Base-by-base conservation (phyloP, 2,888 invertebrate genomes). In the Tetragonula carbonaria region DNA sequence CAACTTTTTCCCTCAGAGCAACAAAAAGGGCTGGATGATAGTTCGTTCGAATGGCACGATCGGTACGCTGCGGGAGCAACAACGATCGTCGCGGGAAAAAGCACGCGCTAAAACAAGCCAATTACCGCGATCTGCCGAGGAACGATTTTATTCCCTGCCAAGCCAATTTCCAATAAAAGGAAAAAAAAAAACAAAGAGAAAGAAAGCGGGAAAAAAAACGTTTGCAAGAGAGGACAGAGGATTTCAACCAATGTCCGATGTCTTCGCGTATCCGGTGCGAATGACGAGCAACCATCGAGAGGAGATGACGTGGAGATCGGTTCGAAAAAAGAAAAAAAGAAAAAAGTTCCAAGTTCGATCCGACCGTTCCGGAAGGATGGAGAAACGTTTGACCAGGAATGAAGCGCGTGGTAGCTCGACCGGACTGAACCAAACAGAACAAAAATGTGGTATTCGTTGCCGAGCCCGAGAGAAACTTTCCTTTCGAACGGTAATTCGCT, bases 391-490 rank as follows among this genome's bases (percentile, higher is more conserved):
- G 76, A 68, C 59, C 72, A 23, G 18, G 55, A 50, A 50, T 67
- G 57, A 28, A 73, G 55, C 28, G 59, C 28, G 67, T 18, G n/a
- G 65, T 63, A 67, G 72, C 62, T 79, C 68, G 50, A 13, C 23
- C 33, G 79, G 53, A 78, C 51, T 75, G 80, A 86, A 80, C 80
- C 78, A 82, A 87, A 81, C 80, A 70, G 82, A 75, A 78, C 80
- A 78, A 88, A 75, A 86, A 84, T 50, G 74, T 74, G 80, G 74
- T 86, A 82, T 89, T 88, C 87, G 86, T 84, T 89, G 80, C 78
- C 73, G 45, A 63, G 77, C 70, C 65, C 74, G 75, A 74, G 70
- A 67, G 67, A 83, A 89, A 89, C 85, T 86, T 86, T 86, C 80
- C 84, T 83, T 84, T 76, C 71, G 72, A 78, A 68, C 73, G 66